Base-by-base conservation (phyloP, 2,113 vertebrate genomes). In the Rhombomys opimus region DNA sequence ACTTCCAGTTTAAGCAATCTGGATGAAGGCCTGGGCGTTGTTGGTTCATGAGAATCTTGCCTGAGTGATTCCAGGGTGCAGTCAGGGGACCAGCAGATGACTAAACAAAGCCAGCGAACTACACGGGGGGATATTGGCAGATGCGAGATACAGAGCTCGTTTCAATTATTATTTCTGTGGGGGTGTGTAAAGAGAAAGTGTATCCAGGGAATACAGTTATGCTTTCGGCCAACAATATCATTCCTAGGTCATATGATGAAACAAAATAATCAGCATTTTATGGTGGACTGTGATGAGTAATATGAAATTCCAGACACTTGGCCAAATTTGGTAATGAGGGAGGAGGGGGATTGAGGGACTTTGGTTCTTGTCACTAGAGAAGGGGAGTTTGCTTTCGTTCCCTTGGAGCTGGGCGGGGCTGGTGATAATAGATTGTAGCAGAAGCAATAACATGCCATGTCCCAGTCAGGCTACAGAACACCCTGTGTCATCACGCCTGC, bases 81-180 rank as follows among this genome's bases (percentile, higher is more conserved):
- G 54, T 10, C n/a, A 68, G 92, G 87, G 89, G 2, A 63, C 23
- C 13, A 63, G 87, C 30, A 82, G 92, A 97, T 93, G 77, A 75
- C 75, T 65, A 38, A 95, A 59, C 75, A 57, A 46, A 93, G 87
- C 41, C 52, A 68, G 54, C 57, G 14, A 41, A 70, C 68, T 68
- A 15, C 35, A n/a, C 52, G n/a, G 80, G 91, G 1, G 1, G 20
- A 5, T 94, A 67, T 9, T 72, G 77, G 89, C 82, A 73, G 73
- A 89, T 87, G 82, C 52, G 87, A 65, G 88, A 75, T 38, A 91
- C 27, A 57, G 52, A 68, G 57, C 65, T 27, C 63, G 77, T 82
- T 89, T 88, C 50, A 82, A 41, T 87, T 52, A 80, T 91, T 86
- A 73, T 89, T 96, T 95, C 65, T 91, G 72, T 82, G 84, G 73